Evolutionary conservation across 1,140 invertebrate species (phyloP), one percentile per base, ranked within the genome.

Genomic region (Drosophila repletoides): DNA sequence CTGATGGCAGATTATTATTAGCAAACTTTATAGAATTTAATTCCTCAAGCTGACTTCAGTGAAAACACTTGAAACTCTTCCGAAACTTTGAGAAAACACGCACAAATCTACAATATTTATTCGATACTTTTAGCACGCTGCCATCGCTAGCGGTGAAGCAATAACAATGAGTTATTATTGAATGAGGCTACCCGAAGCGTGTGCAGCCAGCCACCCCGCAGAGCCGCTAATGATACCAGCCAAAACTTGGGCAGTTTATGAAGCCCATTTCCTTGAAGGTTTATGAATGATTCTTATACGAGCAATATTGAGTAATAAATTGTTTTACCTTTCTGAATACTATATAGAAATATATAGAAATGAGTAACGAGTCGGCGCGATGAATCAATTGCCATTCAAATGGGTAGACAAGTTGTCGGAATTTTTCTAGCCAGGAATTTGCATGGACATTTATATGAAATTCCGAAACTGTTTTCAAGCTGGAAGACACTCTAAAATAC

Each of bases 401-500:
- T 19, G 28, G 15, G 51, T 33, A 26, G 41, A 51, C 33, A 65
- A 65, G 12, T 7, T 45, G n/a, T 15, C 28, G 17, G 33, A 43
- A 49, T 6, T 3, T 17, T 52, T 17, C 12, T 22, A 41, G 21
- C 45, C 28, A 7, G 24, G 22, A 3, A 28, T 34, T 28, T 12
- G 22, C 14, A 10, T 40, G 31, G 7, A 24, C 9, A 26, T 21
- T n/a, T 36, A 52, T 34, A 46, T 22, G 34, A 24, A 17, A 10
- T 68, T 75, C 64, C 22, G 71, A 38, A 52, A 46, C 55, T 45
- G 43, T 31, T 59, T 31, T 33, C 14, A 29, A 33, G 9, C 26
- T 29, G 46, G 36, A 41, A 72, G 60, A 63, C 77, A 76, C 76
- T 76, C 55, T 64, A 72, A 83, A 83, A 61, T 43, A 72, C 79